phyloP scores from a whole-genome alignment of 2,797 vertebrate genomes.

The Corythornis leucogaster region DNA sequence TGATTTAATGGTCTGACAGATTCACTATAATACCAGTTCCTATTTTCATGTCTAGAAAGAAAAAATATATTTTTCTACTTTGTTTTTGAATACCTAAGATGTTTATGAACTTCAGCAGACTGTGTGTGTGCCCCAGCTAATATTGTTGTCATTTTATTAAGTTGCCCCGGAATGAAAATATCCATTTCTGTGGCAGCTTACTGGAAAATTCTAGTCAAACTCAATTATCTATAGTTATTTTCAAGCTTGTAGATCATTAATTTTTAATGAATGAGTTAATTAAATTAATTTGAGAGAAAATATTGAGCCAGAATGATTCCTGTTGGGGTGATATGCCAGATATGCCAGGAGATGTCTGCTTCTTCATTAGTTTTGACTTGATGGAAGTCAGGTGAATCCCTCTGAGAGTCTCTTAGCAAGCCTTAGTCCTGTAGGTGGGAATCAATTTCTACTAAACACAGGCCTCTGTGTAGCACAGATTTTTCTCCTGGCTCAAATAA shows the following conservation, averaged over 20 bases:
- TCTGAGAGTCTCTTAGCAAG: not conserved
- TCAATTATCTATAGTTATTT: constrained; percentile 53
- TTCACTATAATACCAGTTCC: not conserved
- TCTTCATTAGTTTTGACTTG: constrained; percentile 59
- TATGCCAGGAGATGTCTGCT: constrained; percentile 30
- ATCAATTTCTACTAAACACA: not conserved
- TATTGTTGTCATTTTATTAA: constrained; percentile 46
- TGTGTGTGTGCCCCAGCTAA: not conserved
- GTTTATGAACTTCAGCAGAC: not conserved
- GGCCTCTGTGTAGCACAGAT: not conserved
- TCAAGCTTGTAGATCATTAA: constrained; percentile 53
- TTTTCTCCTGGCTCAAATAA: constrained; percentile 6
- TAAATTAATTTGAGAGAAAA: constrained; percentile 60
- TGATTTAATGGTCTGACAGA: not conserved
- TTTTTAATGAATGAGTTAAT: constrained; percentile 67
- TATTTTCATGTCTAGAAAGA: constrained; percentile 31
- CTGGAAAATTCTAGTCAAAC: constrained; percentile 54
- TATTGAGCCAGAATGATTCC: not conserved
- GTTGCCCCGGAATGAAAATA: constrained; percentile 39
- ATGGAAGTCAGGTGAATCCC: constrained; percentile 34
- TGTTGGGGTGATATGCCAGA: constrained; percentile 34
- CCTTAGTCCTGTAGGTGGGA: constrained; percentile 6
- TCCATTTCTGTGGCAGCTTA: constrained; percentile 31
- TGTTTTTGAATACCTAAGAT: constrained; percentile 6
- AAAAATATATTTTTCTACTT: constrained; percentile 24